These are phyloP conservation scores for Congeria kusceri DNA, from an alignment of 2,888 invertebrate species.

Conservation along the genomic window DNA sequence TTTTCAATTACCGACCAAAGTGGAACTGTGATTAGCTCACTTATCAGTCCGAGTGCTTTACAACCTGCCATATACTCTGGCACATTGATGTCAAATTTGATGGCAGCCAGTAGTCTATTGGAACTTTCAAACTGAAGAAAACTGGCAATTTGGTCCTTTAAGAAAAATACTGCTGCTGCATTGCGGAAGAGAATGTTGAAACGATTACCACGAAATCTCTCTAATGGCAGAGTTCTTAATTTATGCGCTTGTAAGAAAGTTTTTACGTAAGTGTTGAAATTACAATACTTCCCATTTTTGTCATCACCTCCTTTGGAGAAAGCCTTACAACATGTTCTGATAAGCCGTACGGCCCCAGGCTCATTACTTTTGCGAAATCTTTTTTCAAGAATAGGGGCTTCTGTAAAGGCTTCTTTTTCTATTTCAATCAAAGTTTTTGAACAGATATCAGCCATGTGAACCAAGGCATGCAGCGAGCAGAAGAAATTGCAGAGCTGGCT, in stretches of 20 bases:
- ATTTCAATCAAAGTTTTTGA: conserved; percentile 3
- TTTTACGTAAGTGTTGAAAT: conserved; percentile 25
- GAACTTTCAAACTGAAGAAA: conserved; percentile 23
- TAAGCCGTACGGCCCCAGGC: conserved; percentile 20
- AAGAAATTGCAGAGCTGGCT: conserved; percentile 32
- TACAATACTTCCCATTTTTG: conserved; percentile 33
- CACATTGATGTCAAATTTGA: conserved; percentile 41
- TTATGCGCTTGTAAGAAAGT: too few species aligned
- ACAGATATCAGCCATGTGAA: conserved; percentile 9
- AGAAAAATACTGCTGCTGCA: conserved; percentile 32
- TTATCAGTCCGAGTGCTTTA: conserved; percentile 53
- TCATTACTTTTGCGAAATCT: conserved; percentile 19
- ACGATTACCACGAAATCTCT: conserved; percentile 44
- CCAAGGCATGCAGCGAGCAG: conserved; percentile 33
- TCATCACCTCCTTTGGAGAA: conserved; percentile 40
- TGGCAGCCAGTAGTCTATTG: conserved; percentile 31
- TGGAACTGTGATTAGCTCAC: conserved; percentile 41
- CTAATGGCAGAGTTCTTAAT: conserved; percentile 24
- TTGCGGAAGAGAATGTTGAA: conserved; percentile 52
- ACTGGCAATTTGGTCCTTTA: conserved; percentile 1
- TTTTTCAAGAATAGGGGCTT: conserved; percentile 20
- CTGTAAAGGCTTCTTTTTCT: conserved; percentile 5
- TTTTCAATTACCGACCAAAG: conserved; percentile 44
- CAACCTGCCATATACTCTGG: conserved; percentile 54
- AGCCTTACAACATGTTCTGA: conserved; percentile 34